These are phyloP conservation scores for Molossus molossus DNA, from an alignment of 2,797 vertebrate genomes.

Conservation along the genomic window DNA sequence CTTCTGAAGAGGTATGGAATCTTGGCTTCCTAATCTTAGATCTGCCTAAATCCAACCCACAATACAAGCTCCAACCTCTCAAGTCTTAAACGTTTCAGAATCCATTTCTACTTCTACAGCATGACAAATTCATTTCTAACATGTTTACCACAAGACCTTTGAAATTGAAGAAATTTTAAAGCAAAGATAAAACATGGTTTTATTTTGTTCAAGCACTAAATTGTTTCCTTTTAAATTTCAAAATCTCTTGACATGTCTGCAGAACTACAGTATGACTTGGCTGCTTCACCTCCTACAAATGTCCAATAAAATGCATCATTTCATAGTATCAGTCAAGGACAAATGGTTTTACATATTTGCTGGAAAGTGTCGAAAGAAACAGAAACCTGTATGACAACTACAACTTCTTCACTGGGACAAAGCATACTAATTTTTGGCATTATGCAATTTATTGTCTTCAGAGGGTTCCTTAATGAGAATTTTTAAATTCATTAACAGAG, in stretches of 20 bases:
- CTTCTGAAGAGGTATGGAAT: not conserved
- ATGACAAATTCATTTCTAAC: not conserved
- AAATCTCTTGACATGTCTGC: conserved; percentile 24
- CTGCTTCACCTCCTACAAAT: not conserved
- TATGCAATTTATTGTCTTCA: not conserved
- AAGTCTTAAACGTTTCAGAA: conserved; percentile 2
- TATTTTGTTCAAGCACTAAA: conserved; percentile 43
- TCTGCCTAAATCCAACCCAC: not conserved
- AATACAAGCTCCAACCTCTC: not conserved
- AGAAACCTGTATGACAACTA: not conserved
- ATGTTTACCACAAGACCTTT: conserved; percentile 7
- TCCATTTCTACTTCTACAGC: not conserved
- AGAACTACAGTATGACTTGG: not conserved
- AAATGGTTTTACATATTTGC: not conserved
- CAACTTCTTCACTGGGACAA: not conserved
- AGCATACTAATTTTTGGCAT: not conserved
- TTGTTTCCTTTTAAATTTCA: not conserved
- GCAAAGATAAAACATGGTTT: conserved; percentile 47
- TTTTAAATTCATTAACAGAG: conserved; percentile 45
- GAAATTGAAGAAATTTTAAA: conserved; percentile 29
- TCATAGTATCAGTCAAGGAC: not conserved
- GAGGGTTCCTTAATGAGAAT: not conserved
- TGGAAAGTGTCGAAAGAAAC: not conserved
- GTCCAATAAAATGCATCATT: not conserved
- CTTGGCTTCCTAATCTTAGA: not conserved